These are phyloP conservation scores for Periophthalmodon schlosseri DNA, from an alignment of 2,113 vertebrate species.

Conservation along the genomic window DNA sequence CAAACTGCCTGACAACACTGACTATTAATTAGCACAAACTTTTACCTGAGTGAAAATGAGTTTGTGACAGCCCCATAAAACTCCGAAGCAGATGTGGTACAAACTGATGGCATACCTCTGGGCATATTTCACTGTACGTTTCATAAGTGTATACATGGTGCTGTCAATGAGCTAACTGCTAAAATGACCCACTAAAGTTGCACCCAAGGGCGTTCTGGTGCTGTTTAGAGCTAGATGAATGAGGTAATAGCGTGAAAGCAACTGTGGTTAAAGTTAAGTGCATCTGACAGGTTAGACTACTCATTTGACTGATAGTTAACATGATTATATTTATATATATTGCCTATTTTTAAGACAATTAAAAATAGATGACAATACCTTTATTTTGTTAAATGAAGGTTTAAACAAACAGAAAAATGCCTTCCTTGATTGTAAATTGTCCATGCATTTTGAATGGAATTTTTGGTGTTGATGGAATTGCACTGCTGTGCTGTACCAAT, in stretches of 20 bases:
- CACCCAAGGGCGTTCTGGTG: constrained; percentile 28
- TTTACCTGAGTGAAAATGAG: not conserved
- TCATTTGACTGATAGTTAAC: no score
- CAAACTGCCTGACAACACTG: constrained; percentile 12
- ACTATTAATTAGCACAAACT: constrained; percentile 10
- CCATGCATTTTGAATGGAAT: no score
- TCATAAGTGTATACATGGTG: constrained; percentile 10
- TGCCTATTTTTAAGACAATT: no score
- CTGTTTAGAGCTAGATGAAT: constrained; percentile 39
- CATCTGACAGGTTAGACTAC: no score
- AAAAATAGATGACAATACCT: no score
- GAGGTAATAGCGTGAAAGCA: constrained; percentile 47
- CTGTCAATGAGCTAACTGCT: constrained; percentile 32
- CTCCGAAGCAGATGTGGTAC: constrained; percentile 16
- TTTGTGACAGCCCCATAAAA: not conserved
- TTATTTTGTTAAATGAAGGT: no score
- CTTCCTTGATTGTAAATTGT: no score
- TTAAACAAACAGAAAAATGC: no score
- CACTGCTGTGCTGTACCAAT: no score
- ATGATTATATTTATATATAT: no score
- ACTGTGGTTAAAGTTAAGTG: constrained; percentile 15
- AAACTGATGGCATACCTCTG: constrained; percentile 22
- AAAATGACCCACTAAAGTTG: constrained; percentile 17
- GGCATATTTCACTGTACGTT: constrained; percentile 19
- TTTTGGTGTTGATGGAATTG: no score